Conservation (phyloP, 2,888 invertebrate genomes). For the Tuta absoluta region DNA sequence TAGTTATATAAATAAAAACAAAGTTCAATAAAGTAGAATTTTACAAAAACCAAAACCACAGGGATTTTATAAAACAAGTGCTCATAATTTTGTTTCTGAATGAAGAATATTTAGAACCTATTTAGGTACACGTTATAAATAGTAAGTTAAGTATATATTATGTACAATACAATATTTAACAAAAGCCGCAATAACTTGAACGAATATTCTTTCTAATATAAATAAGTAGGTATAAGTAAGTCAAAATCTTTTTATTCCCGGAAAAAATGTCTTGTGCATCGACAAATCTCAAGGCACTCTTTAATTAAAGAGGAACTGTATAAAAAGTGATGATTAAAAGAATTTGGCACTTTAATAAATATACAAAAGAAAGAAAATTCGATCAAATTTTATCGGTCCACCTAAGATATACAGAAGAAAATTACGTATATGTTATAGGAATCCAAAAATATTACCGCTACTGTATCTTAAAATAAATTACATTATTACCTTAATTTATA, state of each 20-base stretch:
- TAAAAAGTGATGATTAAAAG: conserved; percentile 58
- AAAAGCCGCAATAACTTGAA: conserved; percentile 59
- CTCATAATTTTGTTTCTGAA: conserved; percentile 53
- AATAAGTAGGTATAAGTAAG: background rate
- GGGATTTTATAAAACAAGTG: conserved; percentile 61
- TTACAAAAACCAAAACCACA: conserved; percentile 51
- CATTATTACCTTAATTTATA: conserved; percentile 61
- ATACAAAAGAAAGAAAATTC: conserved; percentile 67
- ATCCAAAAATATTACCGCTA: conserved; percentile 81
- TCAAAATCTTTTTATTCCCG: background rate
- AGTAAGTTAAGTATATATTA: conserved; percentile 49
- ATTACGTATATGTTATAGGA: conserved; percentile 81
- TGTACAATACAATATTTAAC: conserved; percentile 69
- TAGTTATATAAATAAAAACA: conserved; percentile 58
- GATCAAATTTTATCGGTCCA: conserved; percentile 55
- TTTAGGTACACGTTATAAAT: conserved; percentile 47
- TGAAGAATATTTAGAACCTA: conserved; percentile 29
- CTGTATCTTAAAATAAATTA: conserved; percentile 80
- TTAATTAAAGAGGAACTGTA: conserved; percentile 56
- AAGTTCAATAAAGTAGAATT: conserved; percentile 48
- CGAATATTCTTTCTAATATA: conserved; percentile 63
- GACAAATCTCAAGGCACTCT: background rate
- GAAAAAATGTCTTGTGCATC: background rate
- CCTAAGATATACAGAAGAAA: conserved; percentile 62
- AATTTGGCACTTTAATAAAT: conserved; percentile 71